Conservation (phyloP, 1,140 invertebrate genomes). For the Saccostrea echinata region DNA sequence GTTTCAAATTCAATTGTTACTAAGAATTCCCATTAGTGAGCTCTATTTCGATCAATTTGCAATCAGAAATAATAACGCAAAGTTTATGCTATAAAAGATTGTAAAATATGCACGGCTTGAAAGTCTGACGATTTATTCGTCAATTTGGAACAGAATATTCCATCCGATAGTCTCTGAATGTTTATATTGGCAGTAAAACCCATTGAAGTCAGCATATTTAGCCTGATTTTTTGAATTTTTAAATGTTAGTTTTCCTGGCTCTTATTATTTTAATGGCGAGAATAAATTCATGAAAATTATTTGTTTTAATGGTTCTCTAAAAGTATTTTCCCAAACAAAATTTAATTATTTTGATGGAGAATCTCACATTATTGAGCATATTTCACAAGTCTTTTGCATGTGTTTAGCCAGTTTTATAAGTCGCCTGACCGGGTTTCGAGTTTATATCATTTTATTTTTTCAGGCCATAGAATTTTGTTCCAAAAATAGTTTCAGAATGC, state of each 20-base stretch:
- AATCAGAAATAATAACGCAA: neutral
- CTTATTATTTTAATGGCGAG: neutral
- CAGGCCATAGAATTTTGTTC: neutral
- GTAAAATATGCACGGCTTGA: neutral
- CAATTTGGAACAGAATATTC: slow-evolving; percentile 22
- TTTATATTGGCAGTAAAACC: neutral
- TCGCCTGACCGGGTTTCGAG: neutral
- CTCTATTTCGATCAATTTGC: neutral
- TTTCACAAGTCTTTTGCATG: neutral
- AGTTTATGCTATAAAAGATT: neutral
- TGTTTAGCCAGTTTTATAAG: neutral
- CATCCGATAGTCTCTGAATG: neutral
- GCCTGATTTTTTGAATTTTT: neutral
- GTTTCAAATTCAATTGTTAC: neutral
- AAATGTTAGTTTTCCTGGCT: neutral
- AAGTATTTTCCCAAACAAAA: neutral
- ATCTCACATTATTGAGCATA: neutral
- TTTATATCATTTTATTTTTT: neutral
- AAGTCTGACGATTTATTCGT: neutral
- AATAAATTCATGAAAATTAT: neutral
- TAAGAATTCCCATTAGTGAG: neutral
- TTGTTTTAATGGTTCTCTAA: neutral
- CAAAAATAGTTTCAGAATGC: neutral
- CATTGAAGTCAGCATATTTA: neutral
- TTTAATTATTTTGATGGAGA: neutral